Evolutionary conservation across 2,797 vertebrate species (phyloP).

Genomic region (Myotis planiceps): DNA sequence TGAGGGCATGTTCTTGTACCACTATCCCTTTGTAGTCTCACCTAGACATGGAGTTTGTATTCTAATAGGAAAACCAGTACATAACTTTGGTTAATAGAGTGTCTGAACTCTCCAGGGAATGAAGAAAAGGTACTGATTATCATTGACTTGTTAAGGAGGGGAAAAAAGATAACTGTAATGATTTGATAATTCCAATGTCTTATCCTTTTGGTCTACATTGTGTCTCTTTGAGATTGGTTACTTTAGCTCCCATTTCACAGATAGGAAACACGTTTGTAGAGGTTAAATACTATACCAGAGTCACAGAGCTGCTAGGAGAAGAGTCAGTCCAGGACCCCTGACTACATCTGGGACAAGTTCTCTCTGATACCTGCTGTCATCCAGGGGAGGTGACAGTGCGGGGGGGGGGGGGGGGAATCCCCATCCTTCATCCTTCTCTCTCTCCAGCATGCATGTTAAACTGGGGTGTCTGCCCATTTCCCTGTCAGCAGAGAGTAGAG

Average conservation of each 20-base stretch:
- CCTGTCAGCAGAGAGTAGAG: not conserved
- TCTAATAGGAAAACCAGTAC: not conserved
- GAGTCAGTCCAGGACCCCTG: not conserved
- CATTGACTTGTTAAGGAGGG: not conserved
- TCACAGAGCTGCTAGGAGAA: not conserved
- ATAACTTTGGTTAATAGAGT: not conserved
- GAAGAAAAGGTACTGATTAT: not conserved
- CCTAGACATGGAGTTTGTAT: not conserved
- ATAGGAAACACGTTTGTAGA: not conserved
- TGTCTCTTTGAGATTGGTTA: not conserved
- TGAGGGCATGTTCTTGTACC: not conserved
- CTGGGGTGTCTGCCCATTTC: not conserved
- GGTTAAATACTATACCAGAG: not conserved
- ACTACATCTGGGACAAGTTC: not conserved
- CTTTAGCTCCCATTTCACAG: not conserved
- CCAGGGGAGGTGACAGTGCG: too few species aligned
- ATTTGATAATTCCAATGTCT: not conserved
- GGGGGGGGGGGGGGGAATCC: not conserved
- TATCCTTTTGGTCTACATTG: not conserved
- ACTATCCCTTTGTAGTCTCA: conserved; percentile 18
- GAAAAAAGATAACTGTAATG: not conserved
- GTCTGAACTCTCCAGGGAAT: not conserved
- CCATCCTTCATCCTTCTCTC: not conserved
- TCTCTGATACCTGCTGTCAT: not conserved
- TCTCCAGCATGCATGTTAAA: not conserved